Base-by-base conservation (phyloP, 2,888 invertebrate genomes). In the Dyspetes luteomarginatus region DNA sequence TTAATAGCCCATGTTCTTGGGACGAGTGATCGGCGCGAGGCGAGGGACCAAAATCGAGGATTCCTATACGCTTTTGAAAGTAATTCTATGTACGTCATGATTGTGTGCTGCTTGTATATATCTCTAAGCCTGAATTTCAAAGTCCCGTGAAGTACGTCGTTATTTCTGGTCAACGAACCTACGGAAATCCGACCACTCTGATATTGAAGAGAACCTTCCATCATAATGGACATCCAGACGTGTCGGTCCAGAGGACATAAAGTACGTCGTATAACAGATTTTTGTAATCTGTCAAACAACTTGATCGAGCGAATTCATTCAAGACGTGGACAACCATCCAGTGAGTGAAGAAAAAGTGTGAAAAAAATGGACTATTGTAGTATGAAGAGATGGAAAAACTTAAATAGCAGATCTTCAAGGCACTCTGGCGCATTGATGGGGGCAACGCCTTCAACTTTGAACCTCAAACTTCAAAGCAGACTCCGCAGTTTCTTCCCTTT, bases 81-180 rank as follows among this genome's bases (percentile, higher is more conserved):
- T 4, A 30, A 7, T 30, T 30, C 30, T 30, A 30, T 30, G 30
- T 30, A 7, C 4, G 7, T 4, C 7, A 30, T 30, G 19, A 17
- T 7, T 4, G 30, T 41, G 41, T 55, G 17, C 43, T 4, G 3
- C 2, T 43, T 28, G 15, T 7, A 9, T 65, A 19, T 17, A 24
- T 48, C 24, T n/a, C 9, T 43, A 24, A 36, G 45, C 41, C 26
- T 48, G 56, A 64, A 64, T 69, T 76, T 69, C 15, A n/a, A 19
- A 83, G 64, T 80, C 80, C 17, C 43, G 69, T n/a, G n/a, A n/a
- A n/a, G 58, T 76, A 52, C 45, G 50, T 69, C 64, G 75, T 78
- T 82, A 83, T 76, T 82, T 76, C 48, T 64, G 48, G 69, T 76
- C 73, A 55, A 73, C 72, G 52, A 72, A 58, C 67, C 77, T n/a